Evolutionary conservation across 2,888 invertebrate species (phyloP), one percentile per base, ranked within the genome.

Genomic region (Alcis repandata): DNA sequence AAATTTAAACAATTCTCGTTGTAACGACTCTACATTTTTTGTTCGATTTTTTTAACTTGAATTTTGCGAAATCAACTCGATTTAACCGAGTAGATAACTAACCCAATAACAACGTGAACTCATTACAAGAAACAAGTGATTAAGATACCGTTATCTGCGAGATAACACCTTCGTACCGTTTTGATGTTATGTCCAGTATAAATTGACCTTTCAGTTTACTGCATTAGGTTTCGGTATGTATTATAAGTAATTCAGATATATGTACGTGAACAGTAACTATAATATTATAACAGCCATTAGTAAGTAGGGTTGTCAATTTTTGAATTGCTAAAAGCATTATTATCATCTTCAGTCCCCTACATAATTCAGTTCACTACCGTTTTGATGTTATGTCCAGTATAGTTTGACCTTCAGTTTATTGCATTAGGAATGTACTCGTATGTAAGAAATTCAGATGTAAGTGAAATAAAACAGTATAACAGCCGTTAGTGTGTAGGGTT

Each of bases 71-170:
- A 36, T 13, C 13, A 11, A 51, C 19, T 36, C 36, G 10, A 20
- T 38, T 51, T 40, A 46, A 59, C 54, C 33, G 43, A 61, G 56
- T 70, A 64, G 58, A 63, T 65, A 71, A 69, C 63, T 77, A 73
- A 75, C 76, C 75, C 69, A 78, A 79, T 76, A 32, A 69, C 66
- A 59, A 69, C 68, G 67, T 71, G 71, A 66, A 77, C 76, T 83
- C 82, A 87, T 84, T 85, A 86, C 83, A 79, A 73, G 76, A 85
- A 84, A 85, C 87, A 84, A 82, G 80, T 80, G 84, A 86, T 88
- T 85, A 77, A 83, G 85, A 85, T 88, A 87, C 67, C 49, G 70
- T 74, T 88, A 89, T 88, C 87, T 67, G 57, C 36, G 64, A 69
- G 82, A 84, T 83, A 82, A 71, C 64, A 75, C 73, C 71, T 74